Evolutionary conservation across 1,140 invertebrate genomes (phyloP).

Genomic region (Coboldia fuscipes): DNA sequence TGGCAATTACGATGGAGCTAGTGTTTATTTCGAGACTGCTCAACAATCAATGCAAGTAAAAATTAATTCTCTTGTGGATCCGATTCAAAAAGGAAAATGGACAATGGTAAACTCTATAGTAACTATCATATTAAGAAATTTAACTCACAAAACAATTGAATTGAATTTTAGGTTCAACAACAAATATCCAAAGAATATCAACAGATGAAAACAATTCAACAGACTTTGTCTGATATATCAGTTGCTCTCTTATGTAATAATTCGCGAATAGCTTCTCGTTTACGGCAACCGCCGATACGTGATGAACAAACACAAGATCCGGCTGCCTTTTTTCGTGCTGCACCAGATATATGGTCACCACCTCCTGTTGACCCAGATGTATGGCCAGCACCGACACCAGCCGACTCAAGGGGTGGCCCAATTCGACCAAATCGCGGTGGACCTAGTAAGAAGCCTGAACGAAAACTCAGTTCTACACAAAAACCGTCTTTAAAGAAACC

Average conservation of each 20-base stretch:
- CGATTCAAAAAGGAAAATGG: constrained; percentile 68
- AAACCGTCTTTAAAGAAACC: no score
- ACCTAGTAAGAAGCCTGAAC: constrained; percentile 1
- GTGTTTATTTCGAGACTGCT: constrained; percentile 88
- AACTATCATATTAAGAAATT: neutral
- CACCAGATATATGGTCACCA: constrained; percentile 48
- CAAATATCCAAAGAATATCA: constrained; percentile 80
- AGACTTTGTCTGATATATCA: constrained; percentile 30
- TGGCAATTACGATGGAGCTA: constrained; percentile 87
- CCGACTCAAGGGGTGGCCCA: neutral
- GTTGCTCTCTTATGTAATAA: constrained; percentile 15
- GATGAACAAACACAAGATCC: constrained; percentile 18
- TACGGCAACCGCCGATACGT: constrained; percentile 10
- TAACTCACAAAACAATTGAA: neutral
- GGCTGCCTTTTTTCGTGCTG: constrained; percentile 20
- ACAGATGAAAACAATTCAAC: constrained; percentile 63
- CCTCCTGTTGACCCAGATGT: constrained; percentile 64
- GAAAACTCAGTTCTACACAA: no score
- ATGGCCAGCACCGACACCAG: constrained; percentile 54
- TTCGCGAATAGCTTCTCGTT: constrained; percentile 13
- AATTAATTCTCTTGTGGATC: constrained; percentile 56
- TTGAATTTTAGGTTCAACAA: constrained; percentile 51
- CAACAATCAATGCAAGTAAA: constrained; percentile 36
- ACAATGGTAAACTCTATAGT: constrained; percentile 42
- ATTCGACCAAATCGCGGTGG: neutral